phyloP scores from a whole-genome alignment of 2,113 vertebrate species.

The Peromyscus californicus region DNA sequence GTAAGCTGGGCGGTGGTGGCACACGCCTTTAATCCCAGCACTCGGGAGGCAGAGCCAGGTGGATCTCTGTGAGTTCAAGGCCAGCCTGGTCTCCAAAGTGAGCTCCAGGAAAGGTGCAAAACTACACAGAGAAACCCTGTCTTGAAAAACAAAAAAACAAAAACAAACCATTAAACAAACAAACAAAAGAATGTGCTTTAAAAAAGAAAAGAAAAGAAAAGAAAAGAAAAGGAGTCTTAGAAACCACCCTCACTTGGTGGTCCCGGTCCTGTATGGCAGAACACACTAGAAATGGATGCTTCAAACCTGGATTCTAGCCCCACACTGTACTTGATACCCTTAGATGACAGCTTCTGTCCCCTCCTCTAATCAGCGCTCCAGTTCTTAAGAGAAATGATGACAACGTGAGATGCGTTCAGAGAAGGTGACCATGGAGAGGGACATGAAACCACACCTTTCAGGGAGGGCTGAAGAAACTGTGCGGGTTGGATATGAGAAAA shows the following conservation, averaged over 20 bases:
- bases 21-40: too few species aligned
- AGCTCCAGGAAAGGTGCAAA: too few species aligned
- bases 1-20: too few species aligned
- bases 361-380: neutral
- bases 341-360: neutral
- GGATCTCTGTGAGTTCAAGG: too few species aligned
- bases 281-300: neutral
- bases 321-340: neutral
- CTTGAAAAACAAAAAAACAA: too few species aligned
- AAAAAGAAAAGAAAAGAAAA: too few species aligned
- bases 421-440: neutral
- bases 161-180: too few species aligned
- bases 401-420: neutral
- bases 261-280: neutral
- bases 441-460: neutral
- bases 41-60: too few species aligned
- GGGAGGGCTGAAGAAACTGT: neutral
- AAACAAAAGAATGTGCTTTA: too few species aligned
- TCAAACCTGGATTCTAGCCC: neutral
- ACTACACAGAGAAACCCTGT: too few species aligned
- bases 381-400: neutral
- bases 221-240: neutral
- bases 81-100: too few species aligned
- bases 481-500: neutral
- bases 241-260: neutral